A percentile compares a stretch with the other conserved stretches of the same genome.
Evolutionary conservation across 2,113 vertebrate species (phyloP).

Genomic region (Sula dactylatra): DNA sequence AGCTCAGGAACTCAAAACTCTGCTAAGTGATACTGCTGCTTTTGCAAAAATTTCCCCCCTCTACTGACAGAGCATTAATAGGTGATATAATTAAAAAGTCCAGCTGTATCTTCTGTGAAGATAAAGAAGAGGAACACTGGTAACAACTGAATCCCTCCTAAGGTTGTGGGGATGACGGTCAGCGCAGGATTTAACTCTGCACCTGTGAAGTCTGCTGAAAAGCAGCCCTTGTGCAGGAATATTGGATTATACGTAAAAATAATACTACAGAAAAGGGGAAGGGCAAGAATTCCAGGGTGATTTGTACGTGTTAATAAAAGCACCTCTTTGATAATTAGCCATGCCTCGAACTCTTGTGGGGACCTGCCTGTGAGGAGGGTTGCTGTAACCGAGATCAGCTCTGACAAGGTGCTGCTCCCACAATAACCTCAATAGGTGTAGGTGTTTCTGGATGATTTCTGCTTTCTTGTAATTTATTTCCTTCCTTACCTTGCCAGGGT

Average conservation of each 20-base stretch:
- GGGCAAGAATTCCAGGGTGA: not conserved
- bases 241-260: fast-evolving
- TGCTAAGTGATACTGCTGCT: not conserved
- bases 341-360: not conserved
- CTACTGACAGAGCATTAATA: not conserved
- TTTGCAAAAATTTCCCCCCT: not conserved
- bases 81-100: not conserved
- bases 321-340: not conserved
- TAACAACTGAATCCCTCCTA: not conserved
- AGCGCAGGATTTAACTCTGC: not conserved
- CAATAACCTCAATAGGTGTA: not conserved
- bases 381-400: not conserved
- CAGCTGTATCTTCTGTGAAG: not conserved
- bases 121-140: not conserved
- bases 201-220: not conserved
- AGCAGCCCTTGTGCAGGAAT: not conserved
- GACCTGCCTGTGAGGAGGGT: not conserved
- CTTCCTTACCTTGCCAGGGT: not conserved
- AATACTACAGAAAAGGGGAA: not conserved
- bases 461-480: not conserved
- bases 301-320: not conserved
- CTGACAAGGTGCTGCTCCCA: not conserved
- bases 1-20: not conserved
- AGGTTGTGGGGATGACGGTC: not conserved
- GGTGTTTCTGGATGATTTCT: not conserved